Percentiles rank a stretch among this genome's conserved stretches.
Evolutionary conservation across 2,113 vertebrate species (phyloP).

Genomic region (Mesembrinibis cayennensis): DNA sequence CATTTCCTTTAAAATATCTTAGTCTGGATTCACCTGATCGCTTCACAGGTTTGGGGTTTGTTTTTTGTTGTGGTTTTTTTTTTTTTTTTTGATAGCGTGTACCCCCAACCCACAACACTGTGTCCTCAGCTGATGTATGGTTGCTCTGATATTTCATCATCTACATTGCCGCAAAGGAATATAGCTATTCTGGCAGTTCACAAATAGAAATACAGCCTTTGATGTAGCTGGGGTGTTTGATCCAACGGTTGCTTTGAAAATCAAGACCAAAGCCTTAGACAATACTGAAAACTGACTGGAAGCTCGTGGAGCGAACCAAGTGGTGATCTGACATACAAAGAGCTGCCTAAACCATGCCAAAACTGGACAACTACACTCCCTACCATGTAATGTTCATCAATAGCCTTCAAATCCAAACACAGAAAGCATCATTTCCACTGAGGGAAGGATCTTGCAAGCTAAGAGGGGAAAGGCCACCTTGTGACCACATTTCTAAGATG

Average conservation of each 20-base stretch:
- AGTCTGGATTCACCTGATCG: not conserved
- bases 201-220: not conserved
- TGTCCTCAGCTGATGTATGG: not conserved
- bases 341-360: not conserved
- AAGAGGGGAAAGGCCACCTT: not conserved
- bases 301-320: not conserved
- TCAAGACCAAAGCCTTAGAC: not conserved
- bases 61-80: too few relatives aligned
- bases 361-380: not conserved
- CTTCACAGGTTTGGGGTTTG: accelerated
- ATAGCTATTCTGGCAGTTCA: not conserved
- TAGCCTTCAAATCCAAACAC: not conserved
- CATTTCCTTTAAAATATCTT: not conserved
- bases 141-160: not conserved
- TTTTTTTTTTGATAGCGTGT: not conserved
- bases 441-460: not conserved
- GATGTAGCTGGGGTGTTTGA: not conserved
- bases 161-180: not conserved
- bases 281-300: not conserved
- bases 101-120: not conserved
- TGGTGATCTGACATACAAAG: not conserved
- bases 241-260: slow-evolving; percentile 14
- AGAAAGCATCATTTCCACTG: not conserved
- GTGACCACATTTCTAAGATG: not conserved
- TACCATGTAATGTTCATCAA: not conserved